Evolutionary conservation across 2,113 vertebrate genomes (phyloP), one percentile per base, ranked within the genome.

Genomic region (Synchiropus splendidus): DNA sequence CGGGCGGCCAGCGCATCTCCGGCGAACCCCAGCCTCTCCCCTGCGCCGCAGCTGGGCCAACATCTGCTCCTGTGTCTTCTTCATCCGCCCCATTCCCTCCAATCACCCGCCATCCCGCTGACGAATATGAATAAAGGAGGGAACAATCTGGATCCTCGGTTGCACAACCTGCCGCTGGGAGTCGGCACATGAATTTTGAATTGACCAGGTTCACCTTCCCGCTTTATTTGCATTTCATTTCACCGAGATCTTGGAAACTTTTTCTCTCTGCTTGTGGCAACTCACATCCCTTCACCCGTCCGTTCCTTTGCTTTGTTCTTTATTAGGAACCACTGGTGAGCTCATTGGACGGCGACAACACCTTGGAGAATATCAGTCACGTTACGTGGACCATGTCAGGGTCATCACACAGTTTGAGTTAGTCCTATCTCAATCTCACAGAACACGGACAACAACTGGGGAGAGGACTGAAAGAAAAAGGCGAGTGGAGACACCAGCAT

Each of bases 11-110:
- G 21, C 21, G 4, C 21, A 27, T 8, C 4, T 27, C 75, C 59
- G 68, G 70, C 54, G 12, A 36, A 46, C 11, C 27, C 48, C 57
- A 63, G 57, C 61, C 38, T 70, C 71, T 71, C 72, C 45, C 43
- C 12, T 38, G 80, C 70, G 51, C 80, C 12, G 77, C 88, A 91
- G 86, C 91, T 90, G 72, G 32, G 68, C 75, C 65, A 72, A 89
- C 91, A 94, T 93, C 92, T 94, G 92, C 85, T 86, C 70, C 77
- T 67, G 83, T 79, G 84, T 86, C 83, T 86, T 77, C 80, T 57
- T 66, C 65, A 58, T 88, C 82, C 85, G 78, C 81, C 80, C 82
- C 86, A 86, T 86, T 92, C 85, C 82, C 88, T 88, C 87, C 84
- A 72, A 90, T 92, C 89, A 91, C 84, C 77, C 51, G 60, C 66